phyloP scores from a whole-genome alignment of 2,888 invertebrate species.

The Cantharis lateralis region DNA sequence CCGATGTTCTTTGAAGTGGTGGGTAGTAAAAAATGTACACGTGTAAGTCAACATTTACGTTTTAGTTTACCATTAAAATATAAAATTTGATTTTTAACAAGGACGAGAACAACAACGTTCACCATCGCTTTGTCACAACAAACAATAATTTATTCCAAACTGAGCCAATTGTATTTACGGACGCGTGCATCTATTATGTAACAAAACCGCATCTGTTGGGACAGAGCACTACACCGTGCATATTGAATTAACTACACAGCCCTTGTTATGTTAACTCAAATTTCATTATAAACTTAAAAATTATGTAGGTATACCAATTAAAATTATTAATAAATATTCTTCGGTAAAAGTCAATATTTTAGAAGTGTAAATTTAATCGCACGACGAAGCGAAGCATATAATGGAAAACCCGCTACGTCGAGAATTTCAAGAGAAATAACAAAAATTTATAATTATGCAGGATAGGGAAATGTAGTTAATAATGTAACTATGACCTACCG shows the following conservation, averaged over 20 bases:
- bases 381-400: neutral
- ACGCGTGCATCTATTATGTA: slow-evolving; percentile 17
- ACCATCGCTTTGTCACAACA: neutral
- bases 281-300: neutral
- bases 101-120: neutral
- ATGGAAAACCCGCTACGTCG: neutral
- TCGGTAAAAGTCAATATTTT: neutral
- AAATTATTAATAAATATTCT: neutral
- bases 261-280: neutral
- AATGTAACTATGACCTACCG: neutral
- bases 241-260: slow-evolving; percentile 14
- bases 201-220: slow-evolving; percentile 17
- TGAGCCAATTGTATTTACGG: slow-evolving; percentile 7
- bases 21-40: too few relatives aligned
- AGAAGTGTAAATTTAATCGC: neutral
- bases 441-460: neutral
- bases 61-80: neutral
- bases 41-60: too few relatives aligned
- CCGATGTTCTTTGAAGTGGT: too few relatives aligned
- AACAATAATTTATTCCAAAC: slow-evolving; percentile 2
- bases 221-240: slow-evolving; percentile 7
- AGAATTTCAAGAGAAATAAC: neutral
- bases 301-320: neutral
- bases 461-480: neutral
- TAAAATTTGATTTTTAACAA: neutral